Percentiles rank a stretch among this genome's conserved stretches.
Evolutionary conservation across 2,113 vertebrate species (phyloP).

Genomic region (Herpetotheres cachinnans): DNA sequence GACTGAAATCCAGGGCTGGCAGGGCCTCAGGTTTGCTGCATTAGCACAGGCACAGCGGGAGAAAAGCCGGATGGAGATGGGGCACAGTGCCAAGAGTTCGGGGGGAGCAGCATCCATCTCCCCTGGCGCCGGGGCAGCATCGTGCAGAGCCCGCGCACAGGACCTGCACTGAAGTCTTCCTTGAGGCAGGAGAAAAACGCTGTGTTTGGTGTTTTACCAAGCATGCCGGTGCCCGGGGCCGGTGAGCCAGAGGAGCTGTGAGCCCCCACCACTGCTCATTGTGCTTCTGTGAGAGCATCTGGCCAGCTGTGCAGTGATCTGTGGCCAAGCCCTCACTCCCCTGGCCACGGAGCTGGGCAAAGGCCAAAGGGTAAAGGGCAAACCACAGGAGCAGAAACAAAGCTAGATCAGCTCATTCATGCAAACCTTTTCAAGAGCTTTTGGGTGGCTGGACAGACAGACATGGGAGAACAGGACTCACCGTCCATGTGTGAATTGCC

Average conservation of each 20-base stretch:
- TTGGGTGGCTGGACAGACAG: neutral
- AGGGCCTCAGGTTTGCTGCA: neutral
- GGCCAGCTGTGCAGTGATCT: constrained; percentile 45
- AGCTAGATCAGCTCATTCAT: constrained; percentile 46
- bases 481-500: rapidly evolving
- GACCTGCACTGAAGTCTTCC: neutral
- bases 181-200: neutral
- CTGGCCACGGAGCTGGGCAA: neutral
- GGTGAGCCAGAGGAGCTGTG: neutral
- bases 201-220: neutral
- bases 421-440: constrained; percentile 23
- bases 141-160: rapidly evolving
- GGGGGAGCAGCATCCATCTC: neutral
- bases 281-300: neutral
- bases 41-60: neutral
- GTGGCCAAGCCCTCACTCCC: neutral
- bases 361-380: constrained; percentile 66
- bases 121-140: neutral
- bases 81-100: rapidly evolving
- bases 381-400: neutral
- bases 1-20: neutral
- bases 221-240: neutral
- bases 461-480: neutral
- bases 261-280: neutral
- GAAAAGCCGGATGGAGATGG: neutral